Conservation (phyloP, 2,888 invertebrate species). For the Disparrhopalites patrizii region DNA sequence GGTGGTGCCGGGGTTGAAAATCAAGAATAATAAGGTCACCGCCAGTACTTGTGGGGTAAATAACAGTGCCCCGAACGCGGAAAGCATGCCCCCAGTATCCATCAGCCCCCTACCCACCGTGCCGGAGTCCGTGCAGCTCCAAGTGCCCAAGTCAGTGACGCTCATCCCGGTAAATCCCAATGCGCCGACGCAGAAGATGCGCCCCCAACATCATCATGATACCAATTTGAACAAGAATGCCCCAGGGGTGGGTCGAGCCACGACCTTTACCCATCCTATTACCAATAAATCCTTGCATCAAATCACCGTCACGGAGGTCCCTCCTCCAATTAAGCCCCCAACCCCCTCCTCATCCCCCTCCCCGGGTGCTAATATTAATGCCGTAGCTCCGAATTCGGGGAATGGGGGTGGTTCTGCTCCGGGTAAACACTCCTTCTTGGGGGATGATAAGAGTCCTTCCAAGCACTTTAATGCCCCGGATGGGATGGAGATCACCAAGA, state of each 20-base stretch:
- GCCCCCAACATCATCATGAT: neutral
- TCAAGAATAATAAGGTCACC: too few relatives aligned
- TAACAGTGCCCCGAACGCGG: neutral
- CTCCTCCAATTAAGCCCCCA: slow-evolving; percentile 37
- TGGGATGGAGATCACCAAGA: slow-evolving; percentile 49
- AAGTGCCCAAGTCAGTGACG: slow-evolving; percentile 49
- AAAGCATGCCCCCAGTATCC: neutral
- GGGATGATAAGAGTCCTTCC: slow-evolving; percentile 9
- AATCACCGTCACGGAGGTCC: slow-evolving; percentile 49
- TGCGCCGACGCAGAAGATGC: slow-evolving; percentile 19
- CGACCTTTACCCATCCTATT: slow-evolving; percentile 48
- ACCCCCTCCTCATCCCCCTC: neutral
- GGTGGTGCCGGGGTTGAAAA: neutral
- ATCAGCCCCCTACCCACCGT: slow-evolving; percentile 8
- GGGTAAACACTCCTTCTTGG: slow-evolving; percentile 20
- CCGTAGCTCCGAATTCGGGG: slow-evolving; percentile 17
- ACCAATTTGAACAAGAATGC: neutral
- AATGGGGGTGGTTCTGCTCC: slow-evolving; percentile 37
- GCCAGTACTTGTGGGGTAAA: too few relatives aligned
- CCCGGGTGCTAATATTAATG: neutral
- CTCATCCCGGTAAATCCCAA: slow-evolving; percentile 48
- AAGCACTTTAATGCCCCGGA: slow-evolving; percentile 48
- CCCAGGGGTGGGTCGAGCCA: slow-evolving; percentile 27
- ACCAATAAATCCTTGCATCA: slow-evolving; percentile 49
- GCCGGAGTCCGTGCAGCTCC: slow-evolving; percentile 47